These are phyloP conservation scores for Cataglyphis rosenhaueri DNA, from an alignment of 2,888 invertebrate species.

Conservation along the genomic window DNA sequence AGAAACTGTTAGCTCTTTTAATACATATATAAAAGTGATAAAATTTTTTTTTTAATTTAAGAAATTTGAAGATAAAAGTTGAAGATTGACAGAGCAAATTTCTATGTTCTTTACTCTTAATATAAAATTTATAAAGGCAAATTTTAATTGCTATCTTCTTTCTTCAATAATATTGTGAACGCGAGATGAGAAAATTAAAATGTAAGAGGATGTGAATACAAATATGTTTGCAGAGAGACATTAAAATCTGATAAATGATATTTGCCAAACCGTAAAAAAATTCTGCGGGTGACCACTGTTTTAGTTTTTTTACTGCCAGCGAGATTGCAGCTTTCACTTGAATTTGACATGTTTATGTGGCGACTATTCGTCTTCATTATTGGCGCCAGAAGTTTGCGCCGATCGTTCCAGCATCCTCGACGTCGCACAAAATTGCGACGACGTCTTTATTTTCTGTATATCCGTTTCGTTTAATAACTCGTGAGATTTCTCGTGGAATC, in stretches of 20 bases:
- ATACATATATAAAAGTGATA: not conserved
- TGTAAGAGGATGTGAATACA: not conserved
- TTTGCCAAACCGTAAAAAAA: not conserved
- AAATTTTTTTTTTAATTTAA: not conserved
- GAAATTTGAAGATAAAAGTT: not conserved
- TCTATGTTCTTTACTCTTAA: not conserved
- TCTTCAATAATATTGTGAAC: not conserved
- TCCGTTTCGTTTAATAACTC: slow-evolving; percentile 15
- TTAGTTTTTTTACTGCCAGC: slow-evolving; percentile 14
- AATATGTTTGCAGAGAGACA: not conserved
- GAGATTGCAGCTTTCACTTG: not conserved
- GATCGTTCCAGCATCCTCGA: not conserved
- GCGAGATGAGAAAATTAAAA: not conserved
- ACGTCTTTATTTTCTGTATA: slow-evolving; percentile 37
- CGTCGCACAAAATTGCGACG: slow-evolving; percentile 2
- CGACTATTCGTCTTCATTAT: slow-evolving; percentile 41
- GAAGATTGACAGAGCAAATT: not conserved
- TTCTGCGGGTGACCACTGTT: not conserved
- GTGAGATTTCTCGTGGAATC: slow-evolving; percentile 18
- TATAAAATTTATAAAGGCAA: not conserved
- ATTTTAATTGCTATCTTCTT: not conserved
- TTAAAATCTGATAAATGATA: not conserved
- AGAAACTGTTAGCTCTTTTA: not conserved
- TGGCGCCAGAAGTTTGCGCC: slow-evolving; percentile 22
- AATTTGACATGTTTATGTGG: slow-evolving; percentile 34